phyloP scores from a whole-genome alignment of 2,113 vertebrate species.

The Microcebus jonahi region DNA sequence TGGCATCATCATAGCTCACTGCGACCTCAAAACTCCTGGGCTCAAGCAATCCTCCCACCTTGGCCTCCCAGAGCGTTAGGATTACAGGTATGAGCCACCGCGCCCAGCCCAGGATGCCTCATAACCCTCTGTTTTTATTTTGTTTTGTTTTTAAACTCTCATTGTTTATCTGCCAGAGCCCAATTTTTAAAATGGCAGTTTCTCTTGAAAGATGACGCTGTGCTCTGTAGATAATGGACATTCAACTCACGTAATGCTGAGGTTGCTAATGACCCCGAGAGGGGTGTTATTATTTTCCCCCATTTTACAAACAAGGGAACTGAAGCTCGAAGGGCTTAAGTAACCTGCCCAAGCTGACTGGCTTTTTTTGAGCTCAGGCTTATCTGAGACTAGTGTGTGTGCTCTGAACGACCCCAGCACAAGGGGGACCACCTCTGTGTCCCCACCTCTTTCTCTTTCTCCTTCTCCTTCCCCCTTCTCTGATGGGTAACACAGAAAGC shows the following conservation, averaged over 20 bases:
- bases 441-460: too few species aligned
- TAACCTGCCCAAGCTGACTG: background rate
- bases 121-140: background rate
- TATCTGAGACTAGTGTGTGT: background rate
- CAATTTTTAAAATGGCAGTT: background rate
- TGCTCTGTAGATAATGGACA: background rate
- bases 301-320: background rate
- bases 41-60: too few species aligned
- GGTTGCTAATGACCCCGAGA: background rate
- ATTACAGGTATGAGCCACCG: too few species aligned
- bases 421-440: background rate
- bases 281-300: background rate
- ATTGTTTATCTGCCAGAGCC: background rate
- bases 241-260: background rate
- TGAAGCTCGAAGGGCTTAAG: background rate
- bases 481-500: background rate
- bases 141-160: background rate
- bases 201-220: background rate
- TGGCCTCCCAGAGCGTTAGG: too few species aligned
- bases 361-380: background rate
- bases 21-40: too few species aligned
- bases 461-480: background rate
- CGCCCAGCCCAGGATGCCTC: too few species aligned
- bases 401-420: rapidly evolving
- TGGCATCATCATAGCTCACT: too few species aligned